Base-by-base conservation (phyloP, 2,113 vertebrate genomes). In the Sapayoa aenigma region DNA sequence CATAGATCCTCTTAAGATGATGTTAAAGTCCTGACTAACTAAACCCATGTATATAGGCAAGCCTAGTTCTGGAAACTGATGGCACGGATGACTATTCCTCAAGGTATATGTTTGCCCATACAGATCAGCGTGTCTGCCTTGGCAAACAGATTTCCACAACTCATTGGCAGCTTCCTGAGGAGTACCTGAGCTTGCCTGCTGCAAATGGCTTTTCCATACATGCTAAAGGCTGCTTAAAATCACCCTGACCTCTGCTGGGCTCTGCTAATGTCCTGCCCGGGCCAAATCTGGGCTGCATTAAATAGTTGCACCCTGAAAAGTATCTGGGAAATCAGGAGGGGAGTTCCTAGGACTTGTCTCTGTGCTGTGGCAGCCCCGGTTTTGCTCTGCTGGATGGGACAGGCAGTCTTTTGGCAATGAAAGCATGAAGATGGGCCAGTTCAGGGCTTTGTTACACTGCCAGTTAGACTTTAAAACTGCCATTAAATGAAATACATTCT, bases 381-480 rank as follows among this genome's bases (percentile, higher is more conserved):
- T 90, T 74, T 41, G 28, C 84, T 71, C 60, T 1, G 3, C 84
- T 81, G 87, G 69, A 52, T 0, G 0, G 91, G 47, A 78, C 84
- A 84, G 59, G 25, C 47, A 69, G 78, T 81, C 74, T 75, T 91
- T 84, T 95, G 95, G 93, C 93, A 93, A 59, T 1, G 4, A 55
- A 28, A 89, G 60, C 77, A 20, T 4, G 66, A 91, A 60, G 84
- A 81, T 81, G 62, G 84, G 91, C 89, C 93, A 96, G 87, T 67
- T 89, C 39, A 13, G 56, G 52, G 60, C 44, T 95, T 94, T 94
- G 90, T 89, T 67, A 12, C 5, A 1, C 74, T 90, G 94, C 90
- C 96, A 96, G 68, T 74, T 93, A 90, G 66, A 84, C 87, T 92
- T 93, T 83, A 86, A 74, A 93, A 63, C 59, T 31, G 79, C 86